Evolutionary conservation across 2,888 invertebrate species (phyloP).

Genomic region (Pegoplata infirma): DNA sequence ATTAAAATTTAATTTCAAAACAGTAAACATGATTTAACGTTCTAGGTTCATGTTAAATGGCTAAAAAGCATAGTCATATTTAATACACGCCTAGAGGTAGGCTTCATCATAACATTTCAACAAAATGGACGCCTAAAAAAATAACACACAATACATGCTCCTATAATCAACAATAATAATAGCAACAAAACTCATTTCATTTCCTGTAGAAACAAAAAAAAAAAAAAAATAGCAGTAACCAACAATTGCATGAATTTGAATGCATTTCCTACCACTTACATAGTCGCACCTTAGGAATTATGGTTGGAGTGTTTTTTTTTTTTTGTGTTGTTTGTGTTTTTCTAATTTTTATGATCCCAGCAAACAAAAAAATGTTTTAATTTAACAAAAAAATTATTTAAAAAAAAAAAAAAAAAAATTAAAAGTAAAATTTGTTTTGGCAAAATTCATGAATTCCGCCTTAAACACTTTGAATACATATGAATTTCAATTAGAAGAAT

Average conservation of each 20-base stretch:
- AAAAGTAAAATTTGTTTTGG: no score
- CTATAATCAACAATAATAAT: conserved; percentile 44
- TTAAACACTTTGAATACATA: no score
- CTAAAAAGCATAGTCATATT: neutral
- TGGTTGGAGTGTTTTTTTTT: neutral
- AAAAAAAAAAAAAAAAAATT: no score
- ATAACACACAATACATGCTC: neutral
- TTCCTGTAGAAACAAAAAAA: conserved; percentile 45
- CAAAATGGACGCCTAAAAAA: conserved; percentile 44
- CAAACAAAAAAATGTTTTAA: no score
- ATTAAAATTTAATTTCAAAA: conserved; percentile 53
- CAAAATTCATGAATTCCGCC: no score
- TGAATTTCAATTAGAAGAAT: no score
- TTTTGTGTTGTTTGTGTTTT: neutral
- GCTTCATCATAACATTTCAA: conserved; percentile 40
- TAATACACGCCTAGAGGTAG: neutral
- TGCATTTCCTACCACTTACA: conserved; percentile 50
- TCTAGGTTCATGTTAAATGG: conserved; percentile 42
- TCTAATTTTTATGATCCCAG: neutral
- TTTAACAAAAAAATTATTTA: no score
- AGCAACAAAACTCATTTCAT: conserved; percentile 55
- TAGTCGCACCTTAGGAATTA: conserved; percentile 16
- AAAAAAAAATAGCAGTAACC: conserved; percentile 22
- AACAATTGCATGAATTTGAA: conserved; percentile 37
- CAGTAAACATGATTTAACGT: conserved; percentile 51